Evolutionary conservation across 2,797 vertebrate genomes (phyloP).

Genomic region (Scarus forsteni): DNA sequence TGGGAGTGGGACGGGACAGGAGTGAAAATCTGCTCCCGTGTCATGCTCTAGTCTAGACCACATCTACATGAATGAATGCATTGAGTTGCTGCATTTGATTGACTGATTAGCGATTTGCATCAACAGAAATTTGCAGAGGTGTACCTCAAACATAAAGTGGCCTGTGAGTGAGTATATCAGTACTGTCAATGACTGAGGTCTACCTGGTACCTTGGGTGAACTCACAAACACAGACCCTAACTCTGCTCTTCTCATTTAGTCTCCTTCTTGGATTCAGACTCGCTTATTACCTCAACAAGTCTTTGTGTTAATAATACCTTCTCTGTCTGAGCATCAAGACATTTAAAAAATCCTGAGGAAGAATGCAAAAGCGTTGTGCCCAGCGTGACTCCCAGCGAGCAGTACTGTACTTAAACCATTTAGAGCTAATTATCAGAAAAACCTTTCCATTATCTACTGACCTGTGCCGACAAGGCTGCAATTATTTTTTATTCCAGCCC

Average conservation of each 20-base stretch:
- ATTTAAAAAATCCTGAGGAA: constrained; percentile 7
- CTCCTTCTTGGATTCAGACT: not conserved
- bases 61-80: no score
- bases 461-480: constrained; percentile 58
- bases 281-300: not conserved
- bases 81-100: no score
- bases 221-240: not conserved
- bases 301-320: not conserved
- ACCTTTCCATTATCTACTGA: constrained; percentile 73
- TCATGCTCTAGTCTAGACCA: no score
- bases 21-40: no score
- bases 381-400: constrained; percentile 29
- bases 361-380: constrained; percentile 22
- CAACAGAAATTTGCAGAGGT: no score
- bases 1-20: no score
- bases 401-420: constrained; percentile 60
- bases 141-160: no score
- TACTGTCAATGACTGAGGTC: no score
- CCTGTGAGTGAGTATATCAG: no score
- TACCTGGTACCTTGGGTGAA: no score
- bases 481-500: constrained; percentile 64
- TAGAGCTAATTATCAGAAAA: constrained; percentile 71
- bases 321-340: constrained; percentile 5
- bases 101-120: no score
- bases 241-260: not conserved